Evolutionary conservation across 2,888 invertebrate species (phyloP).

Genomic region (Nasonia oneida): DNA sequence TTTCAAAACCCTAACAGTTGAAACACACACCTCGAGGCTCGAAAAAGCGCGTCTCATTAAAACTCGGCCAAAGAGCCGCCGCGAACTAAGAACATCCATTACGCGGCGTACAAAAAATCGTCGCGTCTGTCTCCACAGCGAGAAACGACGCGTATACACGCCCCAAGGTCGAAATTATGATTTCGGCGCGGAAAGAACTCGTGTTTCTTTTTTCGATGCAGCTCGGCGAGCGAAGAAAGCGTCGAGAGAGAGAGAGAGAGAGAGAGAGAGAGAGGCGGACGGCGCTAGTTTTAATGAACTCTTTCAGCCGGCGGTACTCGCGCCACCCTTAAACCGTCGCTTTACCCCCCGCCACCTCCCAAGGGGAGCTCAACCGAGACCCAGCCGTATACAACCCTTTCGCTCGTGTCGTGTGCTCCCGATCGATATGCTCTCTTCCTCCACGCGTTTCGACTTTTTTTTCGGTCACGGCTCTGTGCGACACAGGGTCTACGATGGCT

Average conservation of each 20-base stretch:
- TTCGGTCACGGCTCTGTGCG: too few species aligned
- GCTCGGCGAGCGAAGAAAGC: not conserved
- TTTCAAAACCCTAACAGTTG: conserved; percentile 1
- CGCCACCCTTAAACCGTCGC: conserved; percentile 75
- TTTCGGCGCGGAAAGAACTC: conserved; percentile 29
- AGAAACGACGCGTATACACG: not conserved
- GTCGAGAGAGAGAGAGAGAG: too few species aligned
- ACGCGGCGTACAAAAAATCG: conserved; percentile 32
- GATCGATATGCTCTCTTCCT: conserved; percentile 57
- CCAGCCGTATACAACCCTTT: conserved; percentile 47
- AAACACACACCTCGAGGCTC: not conserved
- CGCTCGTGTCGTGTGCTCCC: not conserved
- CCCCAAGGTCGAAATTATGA: conserved; percentile 51
- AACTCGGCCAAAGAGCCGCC: not conserved
- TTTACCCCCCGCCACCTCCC: conserved; percentile 65
- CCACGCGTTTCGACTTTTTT: too few species aligned
- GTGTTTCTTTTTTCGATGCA: conserved; percentile 37
- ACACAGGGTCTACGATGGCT: not conserved
- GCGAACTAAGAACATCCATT: conserved; percentile 51
- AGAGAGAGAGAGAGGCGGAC: conserved; percentile 67
- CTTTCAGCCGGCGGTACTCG: conserved; percentile 74
- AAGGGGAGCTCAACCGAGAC: conserved; percentile 69
- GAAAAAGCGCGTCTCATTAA: too few species aligned
- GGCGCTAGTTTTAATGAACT: conserved; percentile 77
- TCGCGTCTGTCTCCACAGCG: not conserved